Conservation (phyloP, 1,140 invertebrate genomes). For the Planococcus citri region DNA sequence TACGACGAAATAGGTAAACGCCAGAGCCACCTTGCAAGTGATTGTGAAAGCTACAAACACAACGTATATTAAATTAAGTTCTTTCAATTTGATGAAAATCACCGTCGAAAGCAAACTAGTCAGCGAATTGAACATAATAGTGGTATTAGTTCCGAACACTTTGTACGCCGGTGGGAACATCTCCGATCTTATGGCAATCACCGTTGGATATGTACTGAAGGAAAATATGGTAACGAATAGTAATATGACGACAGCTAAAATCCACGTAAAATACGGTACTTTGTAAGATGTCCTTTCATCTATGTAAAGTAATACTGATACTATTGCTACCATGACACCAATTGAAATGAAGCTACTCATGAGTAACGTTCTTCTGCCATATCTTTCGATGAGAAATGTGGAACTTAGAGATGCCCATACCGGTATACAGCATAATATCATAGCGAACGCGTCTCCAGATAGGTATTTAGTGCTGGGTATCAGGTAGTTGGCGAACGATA, state of each 20-base stretch:
- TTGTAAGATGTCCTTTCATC: neutral
- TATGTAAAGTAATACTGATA: neutral
- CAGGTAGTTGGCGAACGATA: neutral
- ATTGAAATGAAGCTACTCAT: neutral
- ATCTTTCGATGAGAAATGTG: constrained; percentile 30
- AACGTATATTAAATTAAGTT: neutral
- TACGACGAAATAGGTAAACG: constrained; percentile 48
- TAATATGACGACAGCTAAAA: neutral
- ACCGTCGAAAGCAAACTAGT: neutral
- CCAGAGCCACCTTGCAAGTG: neutral
- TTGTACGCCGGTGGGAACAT: neutral
- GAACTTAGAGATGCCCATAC: neutral
- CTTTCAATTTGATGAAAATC: neutral
- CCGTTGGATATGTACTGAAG: neutral
- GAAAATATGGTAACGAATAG: neutral
- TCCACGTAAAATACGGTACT: neutral
- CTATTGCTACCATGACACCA: neutral
- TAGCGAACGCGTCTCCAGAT: neutral
- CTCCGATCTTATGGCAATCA: neutral
- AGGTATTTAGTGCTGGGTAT: neutral
- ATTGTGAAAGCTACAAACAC: neutral
- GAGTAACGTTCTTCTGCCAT: constrained; percentile 39
- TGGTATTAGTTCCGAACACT: neutral
- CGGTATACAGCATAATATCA: neutral
- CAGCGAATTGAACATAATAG: neutral